These are phyloP conservation scores for Protonemura montana DNA, from an alignment of 2,888 invertebrate species.

Conservation along the genomic window DNA sequence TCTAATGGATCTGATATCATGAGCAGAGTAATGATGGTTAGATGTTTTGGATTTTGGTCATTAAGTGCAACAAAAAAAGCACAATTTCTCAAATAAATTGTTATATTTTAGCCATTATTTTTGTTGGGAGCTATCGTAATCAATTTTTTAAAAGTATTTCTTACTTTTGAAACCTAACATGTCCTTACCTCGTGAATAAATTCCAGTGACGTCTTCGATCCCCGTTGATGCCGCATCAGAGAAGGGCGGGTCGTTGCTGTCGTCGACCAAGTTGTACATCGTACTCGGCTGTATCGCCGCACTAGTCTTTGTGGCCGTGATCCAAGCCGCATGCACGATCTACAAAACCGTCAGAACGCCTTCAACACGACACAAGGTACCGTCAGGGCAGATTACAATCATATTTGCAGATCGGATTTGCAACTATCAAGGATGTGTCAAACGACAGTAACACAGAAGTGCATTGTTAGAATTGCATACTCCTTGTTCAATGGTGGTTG, in stretches of 20 bases:
- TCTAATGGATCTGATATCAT: too few species aligned
- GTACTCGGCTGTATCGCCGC: conserved; percentile 84
- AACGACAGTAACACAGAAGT: background rate
- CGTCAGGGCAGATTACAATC: background rate
- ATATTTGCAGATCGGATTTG: background rate
- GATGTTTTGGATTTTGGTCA: too few species aligned
- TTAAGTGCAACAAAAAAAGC: too few species aligned
- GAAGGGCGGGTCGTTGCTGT: conserved; percentile 56
- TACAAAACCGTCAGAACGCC: conserved; percentile 70
- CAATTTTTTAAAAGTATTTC: too few species aligned
- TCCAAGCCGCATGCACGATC: conserved; percentile 86
- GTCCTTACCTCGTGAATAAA: conserved; percentile 40
- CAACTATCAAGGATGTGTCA: background rate
- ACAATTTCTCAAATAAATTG: too few species aligned
- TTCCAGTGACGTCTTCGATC: conserved; percentile 62
- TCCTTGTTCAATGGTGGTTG: too few species aligned
- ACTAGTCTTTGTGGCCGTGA: conserved; percentile 76
- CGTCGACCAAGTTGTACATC: conserved; percentile 80
- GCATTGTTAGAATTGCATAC: background rate
- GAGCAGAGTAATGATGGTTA: too few species aligned
- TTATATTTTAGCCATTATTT: too few species aligned
- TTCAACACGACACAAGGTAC: conserved; percentile 72
- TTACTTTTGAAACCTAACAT: too few species aligned
- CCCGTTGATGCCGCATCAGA: conserved; percentile 55
- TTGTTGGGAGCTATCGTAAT: too few species aligned